Conservation (phyloP, 2,797 vertebrate genomes). For the Lacerta viridis region DNA sequence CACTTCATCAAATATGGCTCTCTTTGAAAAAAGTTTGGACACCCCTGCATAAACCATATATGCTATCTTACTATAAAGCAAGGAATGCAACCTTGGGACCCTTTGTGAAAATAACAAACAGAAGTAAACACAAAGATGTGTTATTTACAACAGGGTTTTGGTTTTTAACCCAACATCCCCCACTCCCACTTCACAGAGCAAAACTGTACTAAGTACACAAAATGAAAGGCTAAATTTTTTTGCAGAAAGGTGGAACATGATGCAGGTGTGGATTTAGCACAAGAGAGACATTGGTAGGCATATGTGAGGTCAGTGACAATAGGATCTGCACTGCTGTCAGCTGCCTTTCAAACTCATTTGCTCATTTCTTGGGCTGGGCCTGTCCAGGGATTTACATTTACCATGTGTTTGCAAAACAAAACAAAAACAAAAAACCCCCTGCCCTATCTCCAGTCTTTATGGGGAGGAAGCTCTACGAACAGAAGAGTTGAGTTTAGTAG, state of each 20-base stretch:
- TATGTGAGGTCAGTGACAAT: neutral
- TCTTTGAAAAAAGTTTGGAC: too few relatives aligned
- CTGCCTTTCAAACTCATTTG: neutral
- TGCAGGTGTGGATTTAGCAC: neutral
- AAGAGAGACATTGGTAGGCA: neutral
- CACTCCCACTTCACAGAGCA: neutral
- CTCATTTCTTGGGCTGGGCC: neutral
- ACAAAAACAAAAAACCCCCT: neutral
- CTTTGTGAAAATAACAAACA: neutral
- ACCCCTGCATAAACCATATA: neutral
- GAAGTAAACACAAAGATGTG: neutral
- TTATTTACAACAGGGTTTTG: neutral
- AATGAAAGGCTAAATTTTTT: neutral
- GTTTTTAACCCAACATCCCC: neutral
- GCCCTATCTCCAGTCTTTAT: neutral
- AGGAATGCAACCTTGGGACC: neutral
- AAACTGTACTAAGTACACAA: conserved; percentile 6
- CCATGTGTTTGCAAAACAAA: neutral
- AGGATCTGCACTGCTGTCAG: neutral
- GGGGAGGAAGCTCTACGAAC: neutral
- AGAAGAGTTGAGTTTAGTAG: neutral
- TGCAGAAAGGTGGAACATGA: neutral
- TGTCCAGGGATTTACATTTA: neutral
- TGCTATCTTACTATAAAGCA: neutral
- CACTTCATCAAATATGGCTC: too few relatives aligned